phyloP scores from a whole-genome alignment of 2,113 vertebrate species.

The Fulmarus glacialis region DNA sequence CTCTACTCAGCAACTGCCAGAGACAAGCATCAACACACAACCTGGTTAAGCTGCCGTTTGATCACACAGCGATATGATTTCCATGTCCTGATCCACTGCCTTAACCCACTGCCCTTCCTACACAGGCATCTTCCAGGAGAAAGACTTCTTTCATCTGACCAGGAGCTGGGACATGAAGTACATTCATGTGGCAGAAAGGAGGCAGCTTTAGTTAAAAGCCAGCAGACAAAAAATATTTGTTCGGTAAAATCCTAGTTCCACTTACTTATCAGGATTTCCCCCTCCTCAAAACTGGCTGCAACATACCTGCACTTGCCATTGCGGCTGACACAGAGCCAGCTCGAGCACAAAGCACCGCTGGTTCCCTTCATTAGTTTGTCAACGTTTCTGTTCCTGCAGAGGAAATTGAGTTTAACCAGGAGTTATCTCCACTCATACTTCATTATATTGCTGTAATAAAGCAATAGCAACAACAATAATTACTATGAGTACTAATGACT shows the following conservation, averaged over 20 bases:
- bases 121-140: background rate
- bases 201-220: background rate
- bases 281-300: background rate
- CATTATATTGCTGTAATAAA: background rate
- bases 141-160: background rate
- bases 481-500: background rate
- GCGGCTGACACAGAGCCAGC: background rate
- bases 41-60: background rate
- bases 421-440: background rate
- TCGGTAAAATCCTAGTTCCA: background rate
- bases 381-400: background rate
- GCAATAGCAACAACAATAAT: background rate
- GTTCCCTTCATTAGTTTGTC: background rate
- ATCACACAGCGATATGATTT: background rate
- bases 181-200: background rate
- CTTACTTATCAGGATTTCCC: background rate
- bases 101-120: background rate
- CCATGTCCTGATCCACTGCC: background rate
- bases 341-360: fast-evolving
- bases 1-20: background rate
- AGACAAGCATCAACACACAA: background rate
- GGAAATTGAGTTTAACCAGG: background rate
- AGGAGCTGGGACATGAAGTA: background rate
- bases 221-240: background rate
- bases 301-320: background rate